Conservation (phyloP, 2,797 vertebrate species). For the Onychomys torridus region DNA sequence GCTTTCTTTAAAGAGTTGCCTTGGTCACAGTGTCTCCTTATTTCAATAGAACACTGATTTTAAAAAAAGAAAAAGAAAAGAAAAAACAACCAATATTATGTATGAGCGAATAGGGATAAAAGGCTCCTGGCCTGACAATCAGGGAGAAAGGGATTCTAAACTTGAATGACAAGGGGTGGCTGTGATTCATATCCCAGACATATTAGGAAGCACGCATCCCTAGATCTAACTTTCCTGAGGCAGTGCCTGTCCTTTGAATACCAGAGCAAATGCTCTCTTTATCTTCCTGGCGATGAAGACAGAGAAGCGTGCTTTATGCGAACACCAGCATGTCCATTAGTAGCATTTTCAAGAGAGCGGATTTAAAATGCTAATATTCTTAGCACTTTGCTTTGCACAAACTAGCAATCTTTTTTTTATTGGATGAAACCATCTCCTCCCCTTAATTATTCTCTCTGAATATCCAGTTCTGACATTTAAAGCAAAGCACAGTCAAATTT, state of each 20-base stretch:
- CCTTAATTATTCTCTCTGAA: conserved; percentile 78
- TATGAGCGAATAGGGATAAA: background rate
- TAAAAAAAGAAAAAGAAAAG: background rate
- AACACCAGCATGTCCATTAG: background rate
- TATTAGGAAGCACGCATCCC: background rate
- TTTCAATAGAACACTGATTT: background rate
- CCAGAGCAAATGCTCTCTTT: background rate
- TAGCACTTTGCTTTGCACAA: conserved; percentile 58
- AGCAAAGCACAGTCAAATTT: conserved; percentile 72
- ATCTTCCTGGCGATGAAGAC: background rate
- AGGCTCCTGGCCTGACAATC: background rate
- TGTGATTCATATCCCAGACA: background rate
- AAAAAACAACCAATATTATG: background rate
- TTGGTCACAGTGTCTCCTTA: background rate
- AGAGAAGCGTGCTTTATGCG: background rate
- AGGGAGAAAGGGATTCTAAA: background rate
- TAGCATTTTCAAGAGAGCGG: background rate
- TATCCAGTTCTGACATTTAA: conserved; percentile 79
- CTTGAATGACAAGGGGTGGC: background rate
- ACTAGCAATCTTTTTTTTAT: conserved; percentile 59
- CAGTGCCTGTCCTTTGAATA: background rate
- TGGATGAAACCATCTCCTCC: conserved; percentile 71
- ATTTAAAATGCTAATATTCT: conserved; percentile 54
- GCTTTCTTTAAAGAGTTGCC: background rate
- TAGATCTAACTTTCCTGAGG: background rate